Conservation (phyloP, 2,113 vertebrate genomes). For the Pelusios castaneus region DNA sequence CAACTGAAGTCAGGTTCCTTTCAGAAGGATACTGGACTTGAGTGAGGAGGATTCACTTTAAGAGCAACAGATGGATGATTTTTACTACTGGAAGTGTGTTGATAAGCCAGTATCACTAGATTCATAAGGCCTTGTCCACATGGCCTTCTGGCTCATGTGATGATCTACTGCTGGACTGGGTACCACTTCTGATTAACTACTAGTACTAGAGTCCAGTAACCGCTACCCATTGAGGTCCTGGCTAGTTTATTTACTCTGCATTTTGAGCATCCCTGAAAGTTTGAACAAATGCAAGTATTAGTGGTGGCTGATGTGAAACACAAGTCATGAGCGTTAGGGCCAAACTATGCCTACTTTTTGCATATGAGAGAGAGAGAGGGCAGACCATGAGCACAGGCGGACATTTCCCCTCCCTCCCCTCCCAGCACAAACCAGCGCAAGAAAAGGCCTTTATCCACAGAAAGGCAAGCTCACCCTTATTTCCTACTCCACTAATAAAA, state of each 20-base stretch:
- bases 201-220: constrained; percentile 49
- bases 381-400: neutral
- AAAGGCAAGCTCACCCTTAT: neutral
- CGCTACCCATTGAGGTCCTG: constrained; percentile 6
- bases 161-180: constrained; percentile 28
- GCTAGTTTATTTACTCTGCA: neutral
- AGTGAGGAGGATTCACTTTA: constrained; percentile 31
- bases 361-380: neutral
- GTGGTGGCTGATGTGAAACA: neutral
- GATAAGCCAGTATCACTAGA: too few relatives aligned
- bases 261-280: neutral
- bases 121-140: too few relatives aligned
- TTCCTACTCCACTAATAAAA: neutral
- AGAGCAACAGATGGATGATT: constrained; percentile 55
- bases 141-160: too few relatives aligned
- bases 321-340: neutral
- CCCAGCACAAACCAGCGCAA: neutral
- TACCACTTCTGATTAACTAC: constrained; percentile 42
- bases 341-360: neutral
- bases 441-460: neutral
- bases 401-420: neutral
- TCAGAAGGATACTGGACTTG: neutral
- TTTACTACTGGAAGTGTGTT: too few relatives aligned
- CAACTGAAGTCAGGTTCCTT: neutral
- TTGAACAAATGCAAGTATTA: neutral